phyloP scores from a whole-genome alignment of 1,140 invertebrate species.

The Ceratina japonica region DNA sequence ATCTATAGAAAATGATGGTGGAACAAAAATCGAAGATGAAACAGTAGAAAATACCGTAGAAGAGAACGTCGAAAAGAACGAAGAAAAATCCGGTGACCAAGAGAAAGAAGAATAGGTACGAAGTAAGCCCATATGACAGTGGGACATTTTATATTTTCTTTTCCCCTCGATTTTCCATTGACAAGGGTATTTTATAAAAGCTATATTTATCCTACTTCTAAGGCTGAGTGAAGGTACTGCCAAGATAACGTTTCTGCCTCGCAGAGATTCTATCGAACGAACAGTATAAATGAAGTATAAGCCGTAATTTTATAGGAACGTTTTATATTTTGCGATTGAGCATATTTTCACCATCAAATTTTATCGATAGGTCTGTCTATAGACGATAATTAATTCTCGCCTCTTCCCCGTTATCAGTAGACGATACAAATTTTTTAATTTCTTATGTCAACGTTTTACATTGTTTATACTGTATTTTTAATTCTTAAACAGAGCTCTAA shows the following conservation, averaged over 20 bases:
- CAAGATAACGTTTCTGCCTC: conserved; percentile 60
- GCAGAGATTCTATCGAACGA: conserved; percentile 51
- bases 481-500: conserved; percentile 29
- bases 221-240: conserved; percentile 69
- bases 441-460: conserved; percentile 52
- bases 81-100: conserved; percentile 75
- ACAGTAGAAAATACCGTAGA: conserved; percentile 64
- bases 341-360: conserved; percentile 47
- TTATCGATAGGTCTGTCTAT: conserved; percentile 37
- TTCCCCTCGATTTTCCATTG: conserved; percentile 65
- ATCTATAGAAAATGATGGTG: conserved; percentile 66
- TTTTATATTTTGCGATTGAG: conserved; percentile 54
- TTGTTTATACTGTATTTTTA: conserved; percentile 46
- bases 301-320: conserved; percentile 59
- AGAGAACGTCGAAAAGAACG: conserved; percentile 71
- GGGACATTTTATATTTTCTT: conserved; percentile 49
- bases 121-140: conserved; percentile 58
- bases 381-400: conserved; percentile 46
- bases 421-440: conserved; percentile 59
- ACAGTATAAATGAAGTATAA: conserved; percentile 57
- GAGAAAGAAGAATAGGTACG: conserved; percentile 76
- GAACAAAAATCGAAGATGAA: conserved; percentile 71
- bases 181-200: conserved; percentile 64
- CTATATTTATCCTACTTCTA: conserved; percentile 62
- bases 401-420: conserved; percentile 56